A percentile compares a stretch with the other conserved stretches of the same genome.
phyloP scores from a whole-genome alignment of 2,888 invertebrate genomes.

The Nemoura dubitans region DNA sequence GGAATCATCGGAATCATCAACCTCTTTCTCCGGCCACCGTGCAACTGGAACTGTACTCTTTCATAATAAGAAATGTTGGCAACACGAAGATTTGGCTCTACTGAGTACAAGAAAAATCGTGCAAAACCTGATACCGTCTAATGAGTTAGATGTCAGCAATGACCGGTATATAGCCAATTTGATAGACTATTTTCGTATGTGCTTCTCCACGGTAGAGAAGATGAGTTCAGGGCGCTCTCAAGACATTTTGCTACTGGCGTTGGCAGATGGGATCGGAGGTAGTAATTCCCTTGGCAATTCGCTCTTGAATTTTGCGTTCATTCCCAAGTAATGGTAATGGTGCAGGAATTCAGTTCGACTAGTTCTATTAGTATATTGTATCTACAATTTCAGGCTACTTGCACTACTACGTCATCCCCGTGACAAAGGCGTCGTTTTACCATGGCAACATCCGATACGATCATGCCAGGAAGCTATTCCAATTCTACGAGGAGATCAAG shows the following conservation, averaged over 20 bases:
- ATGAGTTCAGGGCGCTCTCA: constrained; percentile 20
- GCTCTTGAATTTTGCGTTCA: background rate
- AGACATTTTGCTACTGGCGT: constrained; percentile 30
- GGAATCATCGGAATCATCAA: background rate
- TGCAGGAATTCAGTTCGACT: too few relatives aligned
- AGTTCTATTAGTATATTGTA: background rate
- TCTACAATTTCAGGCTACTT: constrained; percentile 24
- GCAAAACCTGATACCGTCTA: constrained; percentile 31
- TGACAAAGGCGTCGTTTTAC: constrained; percentile 24
- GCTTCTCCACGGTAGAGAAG: background rate
- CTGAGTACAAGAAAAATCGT: constrained; percentile 8
- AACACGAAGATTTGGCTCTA: constrained; percentile 34
- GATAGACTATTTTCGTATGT: constrained; percentile 25
- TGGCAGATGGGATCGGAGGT: constrained; percentile 31
- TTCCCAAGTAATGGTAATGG: too few relatives aligned
- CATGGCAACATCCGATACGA: constrained; percentile 60
- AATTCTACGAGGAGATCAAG: constrained; percentile 68
- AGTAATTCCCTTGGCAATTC: background rate
- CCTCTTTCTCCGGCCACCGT: background rate
- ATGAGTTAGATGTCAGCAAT: background rate
- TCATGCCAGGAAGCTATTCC: constrained; percentile 65
- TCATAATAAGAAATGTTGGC: constrained; percentile 28
- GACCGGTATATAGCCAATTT: constrained; percentile 2
- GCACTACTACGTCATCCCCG: constrained; percentile 38
- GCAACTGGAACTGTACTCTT: constrained; percentile 29